Conservation (phyloP, 2,113 vertebrate species). For the Pygoscelis antarcticus region DNA sequence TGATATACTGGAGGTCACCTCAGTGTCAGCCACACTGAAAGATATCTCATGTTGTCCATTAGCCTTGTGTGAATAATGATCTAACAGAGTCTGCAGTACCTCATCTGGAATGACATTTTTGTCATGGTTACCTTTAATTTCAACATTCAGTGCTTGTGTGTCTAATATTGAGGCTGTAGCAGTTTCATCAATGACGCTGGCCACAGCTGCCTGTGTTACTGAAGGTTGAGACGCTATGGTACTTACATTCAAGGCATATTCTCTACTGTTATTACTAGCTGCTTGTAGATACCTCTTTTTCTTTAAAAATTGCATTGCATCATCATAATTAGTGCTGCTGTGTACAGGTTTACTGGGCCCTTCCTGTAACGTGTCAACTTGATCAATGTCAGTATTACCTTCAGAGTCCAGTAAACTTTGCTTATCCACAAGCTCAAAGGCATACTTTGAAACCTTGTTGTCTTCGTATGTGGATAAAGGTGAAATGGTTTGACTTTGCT, state of each 20-base stretch:
- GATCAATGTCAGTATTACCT: constrained; percentile 86
- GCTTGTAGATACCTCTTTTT: constrained; percentile 97
- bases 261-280: constrained; percentile 85
- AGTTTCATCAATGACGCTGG: constrained; percentile 90
- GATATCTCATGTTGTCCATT: constrained; percentile 95
- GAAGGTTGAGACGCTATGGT: constrained; percentile 90
- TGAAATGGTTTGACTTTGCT: constrained; percentile 85
- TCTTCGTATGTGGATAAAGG: constrained; percentile 89
- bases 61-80: constrained; percentile 96
- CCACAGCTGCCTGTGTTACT: constrained; percentile 88
- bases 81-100: constrained; percentile 94
- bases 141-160: constrained; percentile 86
- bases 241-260: constrained; percentile 89
- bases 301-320: constrained; percentile 99
- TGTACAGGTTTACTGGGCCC: constrained; percentile 88
- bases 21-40: constrained; percentile 93
- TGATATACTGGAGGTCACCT: constrained; percentile 97
- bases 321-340: constrained; percentile 95
- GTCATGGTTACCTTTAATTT: constrained; percentile 91
- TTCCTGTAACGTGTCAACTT: constrained; percentile 88
- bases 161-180: constrained; percentile 90
- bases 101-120: constrained; percentile 96
- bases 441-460: constrained; percentile 90
- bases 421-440: constrained; percentile 96
- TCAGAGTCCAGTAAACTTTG: constrained; percentile 89